Evolutionary conservation across 1,140 invertebrate genomes (phyloP).

Genomic region (Drosophila equinoxialis): DNA sequence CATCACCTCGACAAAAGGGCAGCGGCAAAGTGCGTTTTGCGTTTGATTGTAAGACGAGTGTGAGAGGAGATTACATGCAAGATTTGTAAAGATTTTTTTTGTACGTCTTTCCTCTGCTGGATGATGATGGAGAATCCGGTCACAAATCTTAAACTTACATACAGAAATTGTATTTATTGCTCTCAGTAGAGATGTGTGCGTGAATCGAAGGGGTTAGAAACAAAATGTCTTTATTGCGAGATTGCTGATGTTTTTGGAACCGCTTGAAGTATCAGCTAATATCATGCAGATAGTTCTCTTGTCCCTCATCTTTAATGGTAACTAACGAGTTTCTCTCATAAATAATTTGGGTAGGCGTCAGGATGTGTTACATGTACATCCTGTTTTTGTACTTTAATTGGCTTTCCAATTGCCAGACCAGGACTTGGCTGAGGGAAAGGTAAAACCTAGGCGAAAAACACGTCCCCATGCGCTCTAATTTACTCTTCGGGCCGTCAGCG

Average conservation of each 20-base stretch:
- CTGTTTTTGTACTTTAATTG: constrained; percentile 20
- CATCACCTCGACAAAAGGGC: constrained; percentile 10
- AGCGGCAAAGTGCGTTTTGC: constrained; percentile 14
- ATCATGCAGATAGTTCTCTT: not conserved
- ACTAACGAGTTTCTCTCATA: constrained; percentile 18
- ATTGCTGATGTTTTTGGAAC: not conserved
- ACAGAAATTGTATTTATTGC: constrained; percentile 15
- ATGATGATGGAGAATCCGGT: constrained; percentile 14
- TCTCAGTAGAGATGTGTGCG: not conserved
- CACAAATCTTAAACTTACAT: constrained; percentile 20
- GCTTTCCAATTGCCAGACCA: not conserved
- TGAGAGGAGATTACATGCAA: not conserved
- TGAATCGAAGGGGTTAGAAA: not conserved
- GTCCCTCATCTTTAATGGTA: constrained; percentile 5
- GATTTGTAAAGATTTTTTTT: constrained; percentile 12
- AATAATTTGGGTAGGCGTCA: constrained; percentile 24
- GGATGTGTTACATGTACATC: constrained; percentile 24
- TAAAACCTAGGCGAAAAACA: not conserved
- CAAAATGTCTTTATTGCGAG: not conserved
- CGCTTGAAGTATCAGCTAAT: not conserved
- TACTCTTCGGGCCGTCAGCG: constrained; percentile 5
- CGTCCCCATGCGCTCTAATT: constrained; percentile 19
- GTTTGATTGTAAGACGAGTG: constrained; percentile 4
- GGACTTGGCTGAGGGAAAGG: constrained; percentile 2
- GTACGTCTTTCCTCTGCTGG: not conserved